These are phyloP conservation scores for Blastobasis lacticolella DNA, from an alignment of 2,888 invertebrate genomes.

Conservation along the genomic window DNA sequence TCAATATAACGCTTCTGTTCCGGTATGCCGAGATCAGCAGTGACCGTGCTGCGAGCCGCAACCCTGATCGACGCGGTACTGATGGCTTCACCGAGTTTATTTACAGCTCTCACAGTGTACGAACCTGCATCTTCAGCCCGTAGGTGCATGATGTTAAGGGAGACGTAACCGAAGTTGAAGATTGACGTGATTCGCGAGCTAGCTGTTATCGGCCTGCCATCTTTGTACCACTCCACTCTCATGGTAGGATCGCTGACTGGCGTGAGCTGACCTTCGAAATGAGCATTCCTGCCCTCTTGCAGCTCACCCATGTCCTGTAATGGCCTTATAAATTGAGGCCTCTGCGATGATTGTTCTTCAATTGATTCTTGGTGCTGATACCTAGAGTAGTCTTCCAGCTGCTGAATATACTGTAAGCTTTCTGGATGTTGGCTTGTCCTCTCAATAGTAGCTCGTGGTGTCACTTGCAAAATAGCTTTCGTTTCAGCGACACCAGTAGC, in stretches of 20 bases:
- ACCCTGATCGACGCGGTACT: slow-evolving; percentile 86
- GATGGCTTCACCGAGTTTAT: slow-evolving; percentile 92
- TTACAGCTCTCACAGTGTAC: slow-evolving; percentile 93
- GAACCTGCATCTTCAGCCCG: slow-evolving; percentile 98
- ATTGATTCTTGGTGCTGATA: slow-evolving; percentile 89
- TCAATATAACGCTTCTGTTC: slow-evolving; percentile 94
- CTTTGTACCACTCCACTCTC: slow-evolving; percentile 97
- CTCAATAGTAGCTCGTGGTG: slow-evolving; percentile 88
- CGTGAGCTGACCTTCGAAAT: slow-evolving; percentile 93
- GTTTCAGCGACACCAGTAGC: slow-evolving; percentile 91
- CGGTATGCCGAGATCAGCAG: slow-evolving; percentile 89
- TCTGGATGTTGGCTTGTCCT: slow-evolving; percentile 92
- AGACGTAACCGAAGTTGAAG: slow-evolving; percentile 99
- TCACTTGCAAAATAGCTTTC: slow-evolving; percentile 85
- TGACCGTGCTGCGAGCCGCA: slow-evolving; percentile 86
- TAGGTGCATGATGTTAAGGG: slow-evolving; percentile 98
- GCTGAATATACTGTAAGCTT: slow-evolving; percentile 91
- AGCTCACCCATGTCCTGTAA: slow-evolving; percentile 89
- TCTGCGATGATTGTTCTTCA: slow-evolving; percentile 86
- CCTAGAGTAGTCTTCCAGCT: slow-evolving; percentile 91
- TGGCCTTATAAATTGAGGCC: slow-evolving; percentile 91
- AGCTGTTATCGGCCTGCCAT: slow-evolving; percentile 95
- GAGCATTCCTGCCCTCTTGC: slow-evolving; percentile 92
- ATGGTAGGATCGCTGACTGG: slow-evolving; percentile 95
- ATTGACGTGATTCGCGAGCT: slow-evolving; percentile 97